Conservation (phyloP, 2,888 invertebrate species). For the Gymnosoma rotundatum region DNA sequence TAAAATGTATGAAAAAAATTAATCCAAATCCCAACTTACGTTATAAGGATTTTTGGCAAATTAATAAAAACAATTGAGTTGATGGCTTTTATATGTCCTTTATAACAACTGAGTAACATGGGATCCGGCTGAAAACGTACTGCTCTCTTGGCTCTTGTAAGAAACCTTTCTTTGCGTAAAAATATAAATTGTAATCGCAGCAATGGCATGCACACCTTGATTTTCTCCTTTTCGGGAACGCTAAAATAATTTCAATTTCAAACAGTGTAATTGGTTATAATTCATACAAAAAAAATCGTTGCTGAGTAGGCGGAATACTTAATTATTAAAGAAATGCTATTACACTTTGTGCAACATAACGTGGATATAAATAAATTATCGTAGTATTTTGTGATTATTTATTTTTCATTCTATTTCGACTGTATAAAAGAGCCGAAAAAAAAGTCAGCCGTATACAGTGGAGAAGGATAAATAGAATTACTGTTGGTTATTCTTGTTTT, state of each 20-base stretch:
- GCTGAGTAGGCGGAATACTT: background rate
- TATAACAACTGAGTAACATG: conserved; percentile 86
- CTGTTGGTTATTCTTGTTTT: too few species aligned
- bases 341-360: too few species aligned
- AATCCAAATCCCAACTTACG: conserved; percentile 81
- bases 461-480: too few species aligned
- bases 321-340: background rate
- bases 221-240: conserved; percentile 79
- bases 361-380: too few species aligned
- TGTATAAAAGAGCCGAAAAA: too few species aligned
- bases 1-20: background rate
- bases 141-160: conserved; percentile 87
- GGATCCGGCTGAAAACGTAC: conserved; percentile 85
- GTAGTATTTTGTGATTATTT: too few species aligned
- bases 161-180: conserved; percentile 86
- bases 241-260: conserved; percentile 69
- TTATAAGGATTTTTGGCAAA: conserved; percentile 86
- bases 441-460: too few species aligned
- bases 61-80: conserved; percentile 87
- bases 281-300: conserved; percentile 7
- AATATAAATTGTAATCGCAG: conserved; percentile 88
- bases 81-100: conserved; percentile 88
- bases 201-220: conserved; percentile 85
- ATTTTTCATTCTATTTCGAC: too few species aligned
- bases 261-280: conserved; percentile 1